Percentiles rank a stretch among this genome's conserved stretches.
phyloP scores from a whole-genome alignment of 2,888 invertebrate species.

The Latheticus oryzae region DNA sequence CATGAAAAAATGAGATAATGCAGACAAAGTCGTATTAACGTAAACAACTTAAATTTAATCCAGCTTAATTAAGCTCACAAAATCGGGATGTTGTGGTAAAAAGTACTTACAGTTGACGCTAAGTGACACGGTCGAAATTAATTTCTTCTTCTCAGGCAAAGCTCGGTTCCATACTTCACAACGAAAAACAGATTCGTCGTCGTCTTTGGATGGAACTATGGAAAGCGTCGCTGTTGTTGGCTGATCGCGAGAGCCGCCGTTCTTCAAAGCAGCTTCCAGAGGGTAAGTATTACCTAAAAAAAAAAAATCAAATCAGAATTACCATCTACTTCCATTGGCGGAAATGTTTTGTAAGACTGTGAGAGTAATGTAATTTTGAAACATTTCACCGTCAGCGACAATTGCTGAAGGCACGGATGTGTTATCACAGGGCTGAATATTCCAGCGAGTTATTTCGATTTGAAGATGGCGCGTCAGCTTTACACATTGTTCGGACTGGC shows the following conservation, averaged over 20 bases:
- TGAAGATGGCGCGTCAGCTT: not conserved
- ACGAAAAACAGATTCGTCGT: constrained; percentile 85
- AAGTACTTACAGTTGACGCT: constrained; percentile 89
- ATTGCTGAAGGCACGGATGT: constrained; percentile 3
- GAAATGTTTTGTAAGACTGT: not conserved
- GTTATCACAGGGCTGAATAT: constrained; percentile 18
- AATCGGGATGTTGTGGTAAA: constrained; percentile 31
- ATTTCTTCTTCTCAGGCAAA: constrained; percentile 82
- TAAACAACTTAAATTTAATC: constrained; percentile 16
- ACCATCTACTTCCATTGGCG: not conserved
- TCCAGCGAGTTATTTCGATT: constrained; percentile 16
- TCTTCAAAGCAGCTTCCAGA: constrained; percentile 76
- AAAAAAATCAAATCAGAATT: not conserved
- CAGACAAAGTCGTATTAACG: constrained; percentile 10
- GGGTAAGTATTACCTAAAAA: constrained; percentile 74
- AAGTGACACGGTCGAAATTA: constrained; percentile 83
- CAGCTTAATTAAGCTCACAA: constrained; percentile 24
- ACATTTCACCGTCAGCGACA: too few relatives aligned
- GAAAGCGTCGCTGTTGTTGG: constrained; percentile 81
- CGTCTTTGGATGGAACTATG: constrained; percentile 82
- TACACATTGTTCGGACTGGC: constrained; percentile 21
- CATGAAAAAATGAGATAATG: constrained; percentile 11
- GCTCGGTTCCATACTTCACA: constrained; percentile 93
- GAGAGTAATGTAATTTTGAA: constrained; percentile 6
- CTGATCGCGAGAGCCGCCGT: constrained; percentile 79